These are phyloP conservation scores for Drosophila niveifrons DNA, from an alignment of 2,888 invertebrate species.

Conservation along the genomic window DNA sequence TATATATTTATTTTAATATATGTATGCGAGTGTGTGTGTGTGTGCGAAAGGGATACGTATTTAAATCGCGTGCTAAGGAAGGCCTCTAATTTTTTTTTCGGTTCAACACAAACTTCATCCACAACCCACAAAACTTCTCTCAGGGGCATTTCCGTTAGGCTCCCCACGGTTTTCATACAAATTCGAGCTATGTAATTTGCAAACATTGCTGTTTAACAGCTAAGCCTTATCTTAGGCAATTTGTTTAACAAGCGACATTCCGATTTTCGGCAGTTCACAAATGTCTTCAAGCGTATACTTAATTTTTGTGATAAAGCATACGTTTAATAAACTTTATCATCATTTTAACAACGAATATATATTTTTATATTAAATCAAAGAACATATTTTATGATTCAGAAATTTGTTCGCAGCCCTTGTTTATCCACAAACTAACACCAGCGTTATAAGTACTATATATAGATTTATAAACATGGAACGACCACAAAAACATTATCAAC, in stretches of 20 bases:
- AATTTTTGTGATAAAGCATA: constrained; percentile 1
- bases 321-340: neutral
- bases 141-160: constrained; percentile 14
- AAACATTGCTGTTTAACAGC: constrained; percentile 16
- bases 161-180: neutral
- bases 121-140: constrained; percentile 14
- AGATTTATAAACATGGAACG: constrained; percentile 1
- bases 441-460: neutral
- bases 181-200: constrained; percentile 8
- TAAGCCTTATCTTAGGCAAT: constrained; percentile 32
- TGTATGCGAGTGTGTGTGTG: constrained; percentile 13
- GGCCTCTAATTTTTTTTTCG: constrained; percentile 39
- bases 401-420: neutral
- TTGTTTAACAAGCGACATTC: constrained; percentile 15
- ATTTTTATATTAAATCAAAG: neutral
- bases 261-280: neutral
- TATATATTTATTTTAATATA: constrained; percentile 10
- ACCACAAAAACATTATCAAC: constrained; percentile 2
- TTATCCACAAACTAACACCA: neutral
- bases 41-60: constrained; percentile 17
- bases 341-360: neutral
- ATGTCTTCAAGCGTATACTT: neutral
- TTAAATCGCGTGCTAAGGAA: constrained; percentile 66
- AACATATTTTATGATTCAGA: neutral
- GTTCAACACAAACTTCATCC: constrained; percentile 26